Evolutionary conservation across 2,113 vertebrate species (phyloP), one percentile per base, ranked within the genome.

Genomic region (Dicerorhinus sumatrensis): DNA sequence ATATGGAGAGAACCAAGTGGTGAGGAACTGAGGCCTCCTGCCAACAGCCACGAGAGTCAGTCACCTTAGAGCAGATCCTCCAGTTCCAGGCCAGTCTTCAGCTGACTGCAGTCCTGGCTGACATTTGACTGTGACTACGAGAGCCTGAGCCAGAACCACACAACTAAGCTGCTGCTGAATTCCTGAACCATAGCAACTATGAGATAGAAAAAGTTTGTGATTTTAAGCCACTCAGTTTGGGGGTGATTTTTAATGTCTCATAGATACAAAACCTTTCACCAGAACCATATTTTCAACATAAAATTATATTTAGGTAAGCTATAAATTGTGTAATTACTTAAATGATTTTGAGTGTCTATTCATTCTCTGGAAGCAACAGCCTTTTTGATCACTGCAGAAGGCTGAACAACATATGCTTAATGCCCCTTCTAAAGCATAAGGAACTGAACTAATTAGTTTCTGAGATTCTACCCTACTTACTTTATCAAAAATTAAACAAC

Each of bases 401-500:
- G 46, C 14, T 13, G 46, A 92, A 88, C 18, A 87, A 89, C 31
- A 91, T 77, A 77, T 85, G n/a, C 62, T 21, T 81, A 48, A 46
- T 31, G 58, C 46, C 36, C 69, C 54, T 90, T 76, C 46, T 91
- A 80, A 94, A 88, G 29, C 48, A 96, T 58, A 94, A 96, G 67
- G 46, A 89, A 92, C 48, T 81, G 25, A 88, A 91, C 39, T 92
- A 76, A 76, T 77, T 73, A 89, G 69, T 93, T 96, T 83, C 36
- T 96, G 82, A 94, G 94, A 93, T 89, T 91, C 85, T 95, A 91
- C n/a, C 54, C 54, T 31, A 82, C 0, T 70, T 91, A 89, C 58
- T 95, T 92, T 39, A 65, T 82, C 39, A 95, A 93, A 95, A 87
- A 84, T 67, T 86, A 96, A 97, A 80, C 8, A 65, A 39, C 39